Evolutionary conservation across 1,140 invertebrate genomes (phyloP).

Genomic region (Stenopsyche tienmushanensis): DNA sequence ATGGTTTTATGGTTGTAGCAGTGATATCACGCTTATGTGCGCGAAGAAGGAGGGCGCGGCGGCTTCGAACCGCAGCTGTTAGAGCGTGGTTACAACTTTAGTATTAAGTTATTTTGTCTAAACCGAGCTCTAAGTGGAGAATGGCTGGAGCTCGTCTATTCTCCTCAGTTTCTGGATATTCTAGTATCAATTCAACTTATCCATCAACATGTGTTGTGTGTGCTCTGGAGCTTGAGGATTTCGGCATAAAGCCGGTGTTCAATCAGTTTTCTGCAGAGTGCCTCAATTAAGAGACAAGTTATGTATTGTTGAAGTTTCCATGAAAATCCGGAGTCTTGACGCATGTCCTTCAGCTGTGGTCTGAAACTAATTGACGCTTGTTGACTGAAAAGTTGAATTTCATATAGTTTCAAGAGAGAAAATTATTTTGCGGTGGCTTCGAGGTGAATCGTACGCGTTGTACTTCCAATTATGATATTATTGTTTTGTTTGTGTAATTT

Average conservation of each 20-base stretch:
- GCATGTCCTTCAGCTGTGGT: no score
- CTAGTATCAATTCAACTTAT: neutral
- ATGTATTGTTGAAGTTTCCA: no score
- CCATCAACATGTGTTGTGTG: neutral
- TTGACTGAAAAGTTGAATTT: no score
- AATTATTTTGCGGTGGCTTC: no score
- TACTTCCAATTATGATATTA: no score
- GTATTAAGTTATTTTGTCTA: slow-evolving; percentile 19
- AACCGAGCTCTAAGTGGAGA: slow-evolving; percentile 13
- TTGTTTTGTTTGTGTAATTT: no score
- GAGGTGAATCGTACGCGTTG: no score
- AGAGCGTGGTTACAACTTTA: slow-evolving; percentile 5
- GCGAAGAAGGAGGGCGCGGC: neutral
- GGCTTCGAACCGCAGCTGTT: slow-evolving; percentile 6
- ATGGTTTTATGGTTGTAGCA: no score
- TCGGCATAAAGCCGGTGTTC: neutral
- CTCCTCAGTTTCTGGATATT: neutral
- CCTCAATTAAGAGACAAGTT: neutral
- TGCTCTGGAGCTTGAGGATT: neutral
- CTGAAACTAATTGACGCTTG: no score
- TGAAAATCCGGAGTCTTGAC: no score
- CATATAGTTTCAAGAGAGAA: no score
- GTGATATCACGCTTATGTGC: no score
- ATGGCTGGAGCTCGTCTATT: slow-evolving; percentile 6
- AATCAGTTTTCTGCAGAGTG: neutral